These are phyloP conservation scores for Hydractinia symbiolongicarpus DNA, from an alignment of 30 jellyfish, hydroid and myxozoan genomes.

Conservation along the genomic window DNA sequence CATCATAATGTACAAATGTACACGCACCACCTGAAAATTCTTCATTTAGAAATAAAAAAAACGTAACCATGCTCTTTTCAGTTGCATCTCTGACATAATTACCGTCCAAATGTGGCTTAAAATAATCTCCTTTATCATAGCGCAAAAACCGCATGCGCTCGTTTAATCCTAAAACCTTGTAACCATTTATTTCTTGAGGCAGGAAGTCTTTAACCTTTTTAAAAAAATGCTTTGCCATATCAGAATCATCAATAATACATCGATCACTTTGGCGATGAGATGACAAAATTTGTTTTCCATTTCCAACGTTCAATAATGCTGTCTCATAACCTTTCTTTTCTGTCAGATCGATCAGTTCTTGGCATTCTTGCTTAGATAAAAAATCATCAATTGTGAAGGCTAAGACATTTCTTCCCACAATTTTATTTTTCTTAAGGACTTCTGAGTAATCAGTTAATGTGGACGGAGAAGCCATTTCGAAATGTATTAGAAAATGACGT, in stretches of 20 bases:
- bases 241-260: slow-evolving; percentile 46
- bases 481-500: too few species aligned
- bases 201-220: slow-evolving; percentile 35
- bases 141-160: slow-evolving; percentile 49
- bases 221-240: slow-evolving; percentile 33
- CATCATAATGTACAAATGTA: neutral
- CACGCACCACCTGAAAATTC: slow-evolving; percentile 25
- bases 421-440: neutral
- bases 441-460: neutral
- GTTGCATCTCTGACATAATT: slow-evolving; percentile 37
- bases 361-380: slow-evolving; percentile 31
- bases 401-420: neutral
- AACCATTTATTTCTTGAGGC: slow-evolving; percentile 26
- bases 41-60: slow-evolving; percentile 50
- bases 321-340: slow-evolving; percentile 49
- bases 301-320: slow-evolving; percentile 51
- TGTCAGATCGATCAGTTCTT: slow-evolving; percentile 34
- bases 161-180: slow-evolving; percentile 36
- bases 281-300: slow-evolving; percentile 25
- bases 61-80: slow-evolving; percentile 40
- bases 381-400: slow-evolving; percentile 9
- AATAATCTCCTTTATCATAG: slow-evolving; percentile 49
- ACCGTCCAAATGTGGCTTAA: slow-evolving; percentile 61
- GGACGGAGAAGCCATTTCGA: neutral
- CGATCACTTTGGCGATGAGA: slow-evolving; percentile 35